Percentiles rank a stretch among this genome's conserved stretches.
phyloP scores from a whole-genome alignment of 30 jellyfish, hydroid and myxozoan species.

The Cassiopea xamachana region DNA sequence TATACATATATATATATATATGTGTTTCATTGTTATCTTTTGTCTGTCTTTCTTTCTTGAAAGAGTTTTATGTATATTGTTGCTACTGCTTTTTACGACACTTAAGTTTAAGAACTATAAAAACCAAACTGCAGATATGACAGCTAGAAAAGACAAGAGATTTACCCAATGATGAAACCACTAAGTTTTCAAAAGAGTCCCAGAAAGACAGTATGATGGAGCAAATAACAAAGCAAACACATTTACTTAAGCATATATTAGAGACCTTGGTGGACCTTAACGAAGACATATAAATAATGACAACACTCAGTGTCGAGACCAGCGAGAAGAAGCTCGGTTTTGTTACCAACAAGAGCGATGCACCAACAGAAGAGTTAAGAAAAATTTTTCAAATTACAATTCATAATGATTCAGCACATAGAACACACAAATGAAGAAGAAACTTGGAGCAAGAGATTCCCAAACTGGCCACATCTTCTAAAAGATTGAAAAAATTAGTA shows the following conservation, averaged over 20 bases:
- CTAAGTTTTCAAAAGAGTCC: slow-evolving; percentile 6
- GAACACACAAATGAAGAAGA: slow-evolving; percentile 5
- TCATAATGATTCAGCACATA: slow-evolving; percentile 11
- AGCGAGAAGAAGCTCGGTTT: background rate
- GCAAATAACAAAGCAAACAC: background rate
- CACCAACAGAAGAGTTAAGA: slow-evolving; percentile 7
- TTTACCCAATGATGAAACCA: background rate
- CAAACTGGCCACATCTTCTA: slow-evolving; percentile 29
- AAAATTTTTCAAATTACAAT: slow-evolving; percentile 6
- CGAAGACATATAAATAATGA: slow-evolving; percentile 19
- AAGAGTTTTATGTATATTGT: background rate
- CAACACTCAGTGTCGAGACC: background rate
- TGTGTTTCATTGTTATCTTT: too few relatives aligned
- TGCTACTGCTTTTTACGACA: slow-evolving; percentile 4
- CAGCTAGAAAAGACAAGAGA: slow-evolving; percentile 10
- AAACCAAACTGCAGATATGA: slow-evolving; percentile 14
- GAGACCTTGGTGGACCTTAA: slow-evolving; percentile 28
- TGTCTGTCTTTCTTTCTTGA: background rate
- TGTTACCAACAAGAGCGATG: background rate
- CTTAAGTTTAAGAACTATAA: background rate
- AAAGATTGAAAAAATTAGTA: slow-evolving; percentile 9
- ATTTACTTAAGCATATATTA: background rate
- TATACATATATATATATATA: too few relatives aligned
- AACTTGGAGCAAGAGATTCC: slow-evolving; percentile 15
- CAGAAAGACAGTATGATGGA: slow-evolving; percentile 4